phyloP scores from a whole-genome alignment of 2,888 invertebrate genomes.

The Cyrtodaria siliqua region DNA sequence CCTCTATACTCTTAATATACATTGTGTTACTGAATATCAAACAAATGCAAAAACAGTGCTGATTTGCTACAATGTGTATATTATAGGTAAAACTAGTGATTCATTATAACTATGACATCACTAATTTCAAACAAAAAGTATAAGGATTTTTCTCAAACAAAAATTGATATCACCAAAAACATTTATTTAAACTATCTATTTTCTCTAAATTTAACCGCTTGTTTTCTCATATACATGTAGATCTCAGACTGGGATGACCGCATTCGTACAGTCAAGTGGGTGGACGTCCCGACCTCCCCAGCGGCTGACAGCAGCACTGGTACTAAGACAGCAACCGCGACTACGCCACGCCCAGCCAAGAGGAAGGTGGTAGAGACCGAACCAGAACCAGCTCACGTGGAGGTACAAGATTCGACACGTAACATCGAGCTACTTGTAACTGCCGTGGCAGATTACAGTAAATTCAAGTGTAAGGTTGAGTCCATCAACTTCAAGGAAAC shows the following conservation, averaged over 20 bases:
- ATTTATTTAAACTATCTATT: too few relatives aligned
- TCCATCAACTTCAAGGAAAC: constrained; percentile 84
- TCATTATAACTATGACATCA: too few relatives aligned
- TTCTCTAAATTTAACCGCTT: too few relatives aligned
- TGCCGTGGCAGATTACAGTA: constrained; percentile 83
- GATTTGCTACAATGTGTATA: too few relatives aligned
- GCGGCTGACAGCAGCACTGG: constrained; percentile 59
- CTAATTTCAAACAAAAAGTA: too few relatives aligned
- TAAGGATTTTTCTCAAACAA: not conserved
- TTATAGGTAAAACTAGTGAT: too few relatives aligned
- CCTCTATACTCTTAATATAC: too few relatives aligned
- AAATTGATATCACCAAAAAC: not conserved
- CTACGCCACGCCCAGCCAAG: constrained; percentile 78
- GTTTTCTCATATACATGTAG: too few relatives aligned
- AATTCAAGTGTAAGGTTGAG: constrained; percentile 82
- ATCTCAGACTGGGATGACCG: constrained; percentile 86
- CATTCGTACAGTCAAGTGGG: constrained; percentile 85
- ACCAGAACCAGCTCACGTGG: constrained; percentile 83
- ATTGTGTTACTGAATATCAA: too few relatives aligned
- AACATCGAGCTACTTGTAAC: constrained; percentile 83
- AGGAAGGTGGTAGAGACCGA: constrained; percentile 85
- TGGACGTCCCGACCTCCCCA: constrained; percentile 77
- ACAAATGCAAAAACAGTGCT: too few relatives aligned
- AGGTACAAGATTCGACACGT: constrained; percentile 80
- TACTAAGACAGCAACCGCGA: constrained; percentile 55